Evolutionary conservation across 2,797 vertebrate species (phyloP), one percentile per base, ranked within the genome.

Genomic region (Galaxias olidus): DNA sequence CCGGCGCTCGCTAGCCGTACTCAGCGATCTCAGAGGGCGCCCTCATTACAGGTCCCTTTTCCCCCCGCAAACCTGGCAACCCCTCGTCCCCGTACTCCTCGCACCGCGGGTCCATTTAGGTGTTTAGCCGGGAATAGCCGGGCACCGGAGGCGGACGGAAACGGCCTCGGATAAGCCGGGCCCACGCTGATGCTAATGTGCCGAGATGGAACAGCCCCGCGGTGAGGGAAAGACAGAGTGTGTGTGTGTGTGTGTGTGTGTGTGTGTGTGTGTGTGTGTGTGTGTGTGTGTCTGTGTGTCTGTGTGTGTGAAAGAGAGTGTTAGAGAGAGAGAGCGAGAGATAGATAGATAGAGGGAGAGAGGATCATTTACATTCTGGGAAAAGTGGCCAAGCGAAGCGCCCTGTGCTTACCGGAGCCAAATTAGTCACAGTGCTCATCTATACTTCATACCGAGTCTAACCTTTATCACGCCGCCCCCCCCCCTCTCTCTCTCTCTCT

Each of bases 171-270:
- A 67, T 77, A 63, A 65, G 9, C 67, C 67, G 69, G 56, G 75
- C 75, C 69, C 55, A 68, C 66, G 68, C 75, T 85, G 84, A 87
- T 84, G 83, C 79, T 69, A 78, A 74, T 71, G 30, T 74, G 51
- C 54, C 69, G 58, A 58, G 67, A 55, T 70, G 59, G 53, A 66
- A 70, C 59, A 57, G 68, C 52, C 61, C 71, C 46, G 65, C 65
- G 69, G 74, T 59, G 47, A 76, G 72, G 4, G 75, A 78, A 68
- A 51, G 72, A 82, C n/a, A n/a, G n/a, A n/a, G n/a, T n/a, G n/a
- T n/a, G n/a, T n/a, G n/a, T n/a, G 8, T 13, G 45, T 15, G 11
- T 47, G 40, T 43, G 17, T 48, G 45, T 17, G 0, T 54, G 4
- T 17, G 63, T 20, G n/a, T 14, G 46, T 15, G 46, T 10, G 47